Percentiles rank a stretch among this genome's conserved stretches.
These are phyloP conservation scores for Alviniconcha strummeri DNA, from an alignment of 2,888 invertebrate genomes.

Conservation along the genomic window DNA sequence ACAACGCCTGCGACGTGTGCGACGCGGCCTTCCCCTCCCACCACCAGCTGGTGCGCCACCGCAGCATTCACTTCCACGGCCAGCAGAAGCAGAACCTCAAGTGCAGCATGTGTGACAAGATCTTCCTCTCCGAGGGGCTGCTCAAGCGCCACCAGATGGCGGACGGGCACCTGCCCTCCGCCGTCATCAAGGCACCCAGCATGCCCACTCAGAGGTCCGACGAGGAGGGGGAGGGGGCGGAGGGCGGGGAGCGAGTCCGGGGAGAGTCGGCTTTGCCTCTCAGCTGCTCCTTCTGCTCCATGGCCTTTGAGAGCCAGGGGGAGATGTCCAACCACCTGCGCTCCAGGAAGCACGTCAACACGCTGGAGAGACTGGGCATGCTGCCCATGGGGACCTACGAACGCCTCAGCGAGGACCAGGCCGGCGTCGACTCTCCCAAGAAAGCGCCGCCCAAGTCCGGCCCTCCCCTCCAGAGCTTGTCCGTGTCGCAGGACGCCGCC, in stretches of 20 bases:
- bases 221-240: conserved; percentile 20
- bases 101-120: conserved; percentile 93
- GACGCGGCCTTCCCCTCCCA: conserved; percentile 77
- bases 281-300: conserved; percentile 32
- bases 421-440: not conserved
- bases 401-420: conserved; percentile 11
- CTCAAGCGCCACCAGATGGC: conserved; percentile 72
- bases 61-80: conserved; percentile 96
- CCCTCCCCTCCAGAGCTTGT: not conserved
- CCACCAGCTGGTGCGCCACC: conserved; percentile 91
- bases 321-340: conserved; percentile 81
- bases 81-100: conserved; percentile 80
- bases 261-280: not conserved
- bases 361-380: conserved; percentile 92
- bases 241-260: conserved; percentile 7
- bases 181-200: conserved; percentile 21
- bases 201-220: conserved; percentile 6
- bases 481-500: conserved; percentile 9
- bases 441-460: not conserved
- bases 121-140: conserved; percentile 92
- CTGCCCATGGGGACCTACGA: conserved; percentile 95
- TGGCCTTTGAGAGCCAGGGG: conserved; percentile 23
- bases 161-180: conserved; percentile 26
- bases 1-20: conserved; percentile 33
- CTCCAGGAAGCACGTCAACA: conserved; percentile 96